Percentiles rank a stretch among this genome's conserved stretches.
Conservation (phyloP, 2,113 vertebrate species). For the Equus przewalskii region DNA sequence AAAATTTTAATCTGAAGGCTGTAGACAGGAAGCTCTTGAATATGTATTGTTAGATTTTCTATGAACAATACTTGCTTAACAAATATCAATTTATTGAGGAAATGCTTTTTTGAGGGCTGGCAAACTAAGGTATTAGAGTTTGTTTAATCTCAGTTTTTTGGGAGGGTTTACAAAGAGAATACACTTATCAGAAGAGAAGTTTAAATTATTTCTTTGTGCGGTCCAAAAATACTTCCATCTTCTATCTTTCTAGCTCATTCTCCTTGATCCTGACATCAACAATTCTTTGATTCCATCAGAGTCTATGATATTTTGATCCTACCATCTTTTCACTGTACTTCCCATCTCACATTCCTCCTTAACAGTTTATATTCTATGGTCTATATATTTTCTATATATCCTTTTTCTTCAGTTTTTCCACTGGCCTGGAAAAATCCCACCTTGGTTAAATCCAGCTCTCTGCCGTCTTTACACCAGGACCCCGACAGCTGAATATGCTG, state of each 20-base stretch:
- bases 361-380: neutral
- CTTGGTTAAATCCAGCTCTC: neutral
- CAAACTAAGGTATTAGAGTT: neutral
- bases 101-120: neutral
- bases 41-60: neutral
- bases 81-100: neutral
- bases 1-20: neutral
- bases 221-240: neutral
- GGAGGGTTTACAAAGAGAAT: neutral
- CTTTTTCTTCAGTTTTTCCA: neutral
- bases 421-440: neutral
- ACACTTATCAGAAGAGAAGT: neutral
- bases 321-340: neutral
- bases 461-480: neutral
- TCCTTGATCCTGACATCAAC: neutral
- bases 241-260: neutral
- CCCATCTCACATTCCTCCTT: neutral
- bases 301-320: neutral
- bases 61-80: neutral
- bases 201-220: neutral
- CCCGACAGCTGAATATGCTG: neutral
- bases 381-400: neutral
- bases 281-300: neutral
- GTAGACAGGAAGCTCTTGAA: neutral
- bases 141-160: slow-evolving; percentile 2